Percentiles rank a stretch among this genome's conserved stretches.
phyloP scores from a whole-genome alignment of 1,140 invertebrate species.

The Callitettix versicolor region DNA sequence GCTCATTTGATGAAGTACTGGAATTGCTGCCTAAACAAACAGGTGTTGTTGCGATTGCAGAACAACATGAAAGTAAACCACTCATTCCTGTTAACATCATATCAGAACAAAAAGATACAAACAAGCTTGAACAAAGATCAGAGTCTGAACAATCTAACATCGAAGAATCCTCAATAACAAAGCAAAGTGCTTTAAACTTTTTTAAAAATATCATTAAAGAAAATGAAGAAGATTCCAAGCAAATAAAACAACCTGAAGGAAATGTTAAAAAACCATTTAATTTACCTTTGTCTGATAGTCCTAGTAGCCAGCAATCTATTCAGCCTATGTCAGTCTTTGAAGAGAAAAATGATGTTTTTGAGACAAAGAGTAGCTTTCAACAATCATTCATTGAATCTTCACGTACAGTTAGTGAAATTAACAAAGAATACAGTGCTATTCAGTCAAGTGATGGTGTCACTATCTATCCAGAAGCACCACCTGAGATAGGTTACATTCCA shows the following conservation, averaged over 20 bases:
- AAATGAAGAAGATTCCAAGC: conserved; percentile 24
- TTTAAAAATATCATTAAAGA: conserved; percentile 45
- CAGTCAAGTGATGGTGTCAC: conserved; percentile 26
- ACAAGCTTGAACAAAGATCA: not conserved
- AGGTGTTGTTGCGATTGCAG: no score
- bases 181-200: conserved; percentile 43
- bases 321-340: no score
- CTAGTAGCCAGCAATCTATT: no score
- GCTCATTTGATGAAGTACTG: not conserved
- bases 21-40: not conserved
- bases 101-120: not conserved
- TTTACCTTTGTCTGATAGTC: not conserved
- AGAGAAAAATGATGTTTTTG: no score
- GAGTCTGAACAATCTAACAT: conserved; percentile 6
- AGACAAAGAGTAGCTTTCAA: no score
- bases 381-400: no score
- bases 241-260: conserved; percentile 7
- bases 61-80: no score
- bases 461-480: conserved; percentile 55
- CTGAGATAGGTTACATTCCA: conserved; percentile 55
- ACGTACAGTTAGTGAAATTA: not conserved
- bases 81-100: not conserved
- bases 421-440: not conserved
- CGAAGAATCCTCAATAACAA: conserved; percentile 31
- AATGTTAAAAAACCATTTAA: not conserved